Base-by-base conservation (phyloP, 2,113 vertebrate species). In the Morone saxatilis region DNA sequence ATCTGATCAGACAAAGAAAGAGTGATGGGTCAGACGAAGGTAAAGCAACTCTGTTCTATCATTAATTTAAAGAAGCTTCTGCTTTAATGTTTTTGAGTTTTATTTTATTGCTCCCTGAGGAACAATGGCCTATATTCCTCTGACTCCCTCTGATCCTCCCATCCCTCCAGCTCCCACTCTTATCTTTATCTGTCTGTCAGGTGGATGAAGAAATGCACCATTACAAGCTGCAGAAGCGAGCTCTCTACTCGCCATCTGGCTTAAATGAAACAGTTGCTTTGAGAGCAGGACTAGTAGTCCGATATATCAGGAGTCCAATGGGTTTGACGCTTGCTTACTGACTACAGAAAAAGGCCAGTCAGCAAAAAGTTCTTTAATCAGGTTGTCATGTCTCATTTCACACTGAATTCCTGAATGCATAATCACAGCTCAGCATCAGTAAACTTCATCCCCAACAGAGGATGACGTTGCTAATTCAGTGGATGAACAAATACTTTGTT, bases 161-260 rank as follows among this genome's bases (percentile, higher is more conserved):
- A 62, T 45, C 25, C 6, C 47, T 45, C 36, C 54, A 53, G 67
- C 65, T 61, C 22, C 45, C 20, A 6, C 47, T 69, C 69, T 73
- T 72, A 71, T 83, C 71, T 75, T 36, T 56, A 12, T 36, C 38
- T 80, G 59, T 83, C 43, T 56, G 40, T 72, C 40, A 59, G 62
- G 13, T 71, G 22, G 68, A 80, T 70, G 36, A 85, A 80, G 53
- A 31, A 10, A 81, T 54, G 75, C 41, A 41, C 16, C 79, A 20
- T 81, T 51, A 56, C 41, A 76, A 50, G 8, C 75, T 65, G 61
- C n/a, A 68, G 63, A 66, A 54, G 25, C 2, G 0, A 25, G 51
- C 2, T 25, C 74, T 71, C 65, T 60, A 19, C 11, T 3, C 8
- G 66, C 69, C 86, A 88, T 86, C 81, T 88, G 86, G 84, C 66